Evolutionary conservation across 92 coral and sea anemone species (phyloP), one percentile per base, ranked within the genome.

Genomic region (Plumapathes pennacea): DNA sequence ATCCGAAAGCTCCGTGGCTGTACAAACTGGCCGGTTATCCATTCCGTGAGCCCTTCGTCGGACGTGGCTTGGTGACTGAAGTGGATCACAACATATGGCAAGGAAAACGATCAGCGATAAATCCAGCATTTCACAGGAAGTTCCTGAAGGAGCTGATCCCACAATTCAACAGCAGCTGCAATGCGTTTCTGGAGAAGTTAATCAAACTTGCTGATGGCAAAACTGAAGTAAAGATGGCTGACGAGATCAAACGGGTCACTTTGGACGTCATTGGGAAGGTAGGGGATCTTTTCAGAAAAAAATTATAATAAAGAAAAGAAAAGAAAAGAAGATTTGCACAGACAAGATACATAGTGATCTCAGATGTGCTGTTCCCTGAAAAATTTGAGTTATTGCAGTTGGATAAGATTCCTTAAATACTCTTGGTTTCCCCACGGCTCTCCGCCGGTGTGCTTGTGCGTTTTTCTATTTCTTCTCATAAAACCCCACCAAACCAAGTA

Each of bases 181-280:
- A 78, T 15, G 47, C 32, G 31, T 60, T 85, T 34, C 2, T 85
- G 36, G 77, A 67, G 32, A 63, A 31, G 52, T 76, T 89, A 22
- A 23, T 78, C 14, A 51, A 57, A 3, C 38, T 74, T 36, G 76
- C 92, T 3, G 84, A 89, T 69, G 91, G 85, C 9, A 71, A 64
- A 18, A 81, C 76, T 19, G 91, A 67, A 37, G 77, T 85, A 15
- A 26, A 43, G 33, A 80, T 89, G 89, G 74, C 66, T 4, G 77
- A 80, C 3, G 78, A 79, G 63, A 71, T 89, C 23, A 71, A 57
- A 36, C 71, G 74, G 7, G 38, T 85, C 4, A 47, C 92, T 21
- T 40, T 84, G 42, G 97, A 89, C 50, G 55, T 75, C 36, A 76
- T 89, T 37, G 90, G 82, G 4, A 89, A 89, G 82, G 95, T 82